phyloP scores from a whole-genome alignment of 2,113 vertebrate species.

The Syngnathus scovelli region DNA sequence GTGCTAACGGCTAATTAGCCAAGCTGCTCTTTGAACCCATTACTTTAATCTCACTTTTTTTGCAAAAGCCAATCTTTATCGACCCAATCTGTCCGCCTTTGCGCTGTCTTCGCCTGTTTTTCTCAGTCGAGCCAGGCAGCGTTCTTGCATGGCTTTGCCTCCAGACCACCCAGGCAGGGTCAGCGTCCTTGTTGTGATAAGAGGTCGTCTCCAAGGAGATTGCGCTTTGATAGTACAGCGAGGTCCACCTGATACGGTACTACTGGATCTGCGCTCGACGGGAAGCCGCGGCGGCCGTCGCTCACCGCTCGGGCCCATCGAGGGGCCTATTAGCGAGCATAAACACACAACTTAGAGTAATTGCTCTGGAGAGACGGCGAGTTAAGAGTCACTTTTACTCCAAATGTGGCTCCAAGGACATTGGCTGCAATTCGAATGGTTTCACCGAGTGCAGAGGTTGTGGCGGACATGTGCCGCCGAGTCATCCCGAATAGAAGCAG shows the following conservation, averaged over 20 bases:
- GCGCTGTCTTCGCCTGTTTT: constrained; percentile 50
- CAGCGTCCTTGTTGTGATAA: constrained; percentile 57
- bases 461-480: constrained; percentile 7
- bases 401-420: constrained; percentile 34
- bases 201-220: constrained; percentile 45
- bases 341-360: constrained; percentile 70
- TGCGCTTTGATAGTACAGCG: constrained; percentile 47
- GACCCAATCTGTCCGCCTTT: constrained; percentile 51
- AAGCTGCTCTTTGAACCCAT: constrained; percentile 3
- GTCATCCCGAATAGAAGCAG: constrained; percentile 17
- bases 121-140: constrained; percentile 60
- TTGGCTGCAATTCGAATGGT: constrained; percentile 34
- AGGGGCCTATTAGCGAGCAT: constrained; percentile 62
- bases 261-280: constrained; percentile 33
- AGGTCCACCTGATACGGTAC: constrained; percentile 31
- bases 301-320: constrained; percentile 36
- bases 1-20: background rate
- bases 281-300: constrained; percentile 32
- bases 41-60: constrained; percentile 25
- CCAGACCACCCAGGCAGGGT: constrained; percentile 69
- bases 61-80: constrained; percentile 37
- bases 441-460: constrained; percentile 29
- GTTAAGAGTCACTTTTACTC: constrained; percentile 57
- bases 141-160: constrained; percentile 50
- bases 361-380: constrained; percentile 59